Base-by-base conservation (phyloP, 1,140 invertebrate species). In the Xylocopa sonorina region DNA sequence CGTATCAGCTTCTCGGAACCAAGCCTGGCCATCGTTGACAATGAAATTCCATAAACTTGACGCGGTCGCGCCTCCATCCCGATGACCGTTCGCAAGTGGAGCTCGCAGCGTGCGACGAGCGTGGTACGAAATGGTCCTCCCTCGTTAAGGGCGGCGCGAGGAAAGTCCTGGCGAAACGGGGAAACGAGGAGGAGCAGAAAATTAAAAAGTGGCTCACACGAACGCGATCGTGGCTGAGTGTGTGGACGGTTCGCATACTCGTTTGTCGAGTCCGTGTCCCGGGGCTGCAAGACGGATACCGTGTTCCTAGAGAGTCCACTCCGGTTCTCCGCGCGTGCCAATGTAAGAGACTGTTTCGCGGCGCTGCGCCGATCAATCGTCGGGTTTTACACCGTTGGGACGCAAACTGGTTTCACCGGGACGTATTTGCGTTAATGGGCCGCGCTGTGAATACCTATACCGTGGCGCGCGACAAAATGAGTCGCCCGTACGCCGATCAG, bases 351-450 rank as follows among this genome's bases (percentile, higher is more conserved):
- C 79, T 75, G 76, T 78, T 78, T 81, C 75, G 77, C 78, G 80
- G 72, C 50, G 38, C 63, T 80, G 72, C 77, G 63, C 82, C 67
- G 82, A 84, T 84, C 82, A 84, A 84, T 84, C 83, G 81, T 84
- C 43, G 46, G 53, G 69, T 73, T 77, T 84, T 84, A 83, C 77
- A 84, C 58, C 57, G 51, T 75, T 38, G 64, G 80, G 81, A 75
- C 66, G 71, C 34, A 73, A 84, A 84, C 83, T 84, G 83, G 83
- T 84, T 84, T 62, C 57, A 32, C 71, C 58, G 60, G 72, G 71
- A 72, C 58, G 83, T 77, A 84, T 84, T 84, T 77, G 71, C 83
- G 82, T 84, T 84, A 84, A 83, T 84, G 50, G 62, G 82, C 43
- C 83, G 68, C 51, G 41, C 55, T 58, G 51, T 60, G 82, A 83